Base-by-base conservation (phyloP, 2,797 vertebrate genomes). In the Cephalopachus bancanus region DNA sequence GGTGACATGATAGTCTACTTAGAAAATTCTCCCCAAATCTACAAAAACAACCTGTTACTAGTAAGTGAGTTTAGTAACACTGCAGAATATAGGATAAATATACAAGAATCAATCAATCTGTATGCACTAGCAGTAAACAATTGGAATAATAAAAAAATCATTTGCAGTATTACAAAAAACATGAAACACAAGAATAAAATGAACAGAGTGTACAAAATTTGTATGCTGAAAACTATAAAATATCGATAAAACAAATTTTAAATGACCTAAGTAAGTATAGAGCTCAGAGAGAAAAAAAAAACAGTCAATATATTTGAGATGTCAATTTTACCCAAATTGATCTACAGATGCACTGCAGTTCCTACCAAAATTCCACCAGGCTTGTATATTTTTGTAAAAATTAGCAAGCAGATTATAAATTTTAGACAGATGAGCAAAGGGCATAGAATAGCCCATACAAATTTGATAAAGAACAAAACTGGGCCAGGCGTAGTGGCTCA, bases 401-500 rank as follows among this genome's bases (percentile, higher is more conserved):
- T 62, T 83, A 49, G 28, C 10, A 94, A 93, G 28, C 3, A 86
- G 10, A 91, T 83, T 88, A 30, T 65, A 91, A 93, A 91, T 86
- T 91, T 74, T 69, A 74, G 64, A 33, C 69, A 44, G 59, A 81
- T 84, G 37, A 78, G 4, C 3, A 83, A 84, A 93, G 44, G 49
- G 2, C 26, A 93, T 44, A 85, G 37, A 93, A 49, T 30, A 62
- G 17, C 26, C 3, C 28, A 91, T 28, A 53, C 59, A 49, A 78
- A 85, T 79, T 33, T 53, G 24, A 83, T 65, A 30, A 92, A 89
- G 26, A 78, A 83, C 9, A 84, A 76, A 87, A 12, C 44, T 93
- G 44, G 44, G 44, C 44, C 4, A 44, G 44, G 44, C 44, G 6
- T 44, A 7, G 44, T 44, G 44, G 44, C 44, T 44, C 44, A 44